Evolutionary conservation across 2,113 vertebrate species (phyloP), one percentile per base, ranked within the genome.

Genomic region (Verasper variegatus): DNA sequence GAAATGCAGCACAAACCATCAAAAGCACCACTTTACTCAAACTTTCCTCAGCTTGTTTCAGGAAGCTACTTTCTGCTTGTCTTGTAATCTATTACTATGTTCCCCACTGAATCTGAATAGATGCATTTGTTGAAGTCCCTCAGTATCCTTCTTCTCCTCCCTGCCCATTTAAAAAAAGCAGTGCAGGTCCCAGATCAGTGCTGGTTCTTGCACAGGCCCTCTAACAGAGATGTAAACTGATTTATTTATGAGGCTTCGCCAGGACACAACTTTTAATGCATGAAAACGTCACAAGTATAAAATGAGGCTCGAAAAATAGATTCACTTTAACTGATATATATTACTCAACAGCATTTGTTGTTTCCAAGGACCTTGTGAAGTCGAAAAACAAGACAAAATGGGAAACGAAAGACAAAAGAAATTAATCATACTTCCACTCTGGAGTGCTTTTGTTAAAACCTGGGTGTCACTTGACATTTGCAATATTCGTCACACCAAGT

Each of bases 191-290:
- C 40, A 54, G 24, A 77, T 71, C 68, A 76, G 62, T 61, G 61
- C 21, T 51, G 42, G 57, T 71, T 76, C 68, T 20, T 47, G 40
- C 62, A 74, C 58, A 76, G 42, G 40, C 51, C 20, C 51, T 54
- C 20, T n/a, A 54, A 14, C 51, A 54, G 51, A 54, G 20, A n/a
- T 37, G 51, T 26, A 40, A 65, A 68, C 58, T 58, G 31, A 76
- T 66, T 74, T 74, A 85, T 83, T 74, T 60, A 82, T 80, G 35
- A 74, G 15, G 47, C 21, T 63, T 65, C 2, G 3, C 51, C 27
- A 63, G 58, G 62, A 71, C 65, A 64, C 31, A 54, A 68, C 31
- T 74, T 80, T 76, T 27, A 59, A 65, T 1, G 54, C 37, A 63
- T 31, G 27, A 73, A 75, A 72, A 80, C 23, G 2, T 76, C 73